Percentiles rank a stretch among this genome's conserved stretches.
Conservation (phyloP, 1,140 invertebrate species). For the Melipona quadrifasciata region DNA sequence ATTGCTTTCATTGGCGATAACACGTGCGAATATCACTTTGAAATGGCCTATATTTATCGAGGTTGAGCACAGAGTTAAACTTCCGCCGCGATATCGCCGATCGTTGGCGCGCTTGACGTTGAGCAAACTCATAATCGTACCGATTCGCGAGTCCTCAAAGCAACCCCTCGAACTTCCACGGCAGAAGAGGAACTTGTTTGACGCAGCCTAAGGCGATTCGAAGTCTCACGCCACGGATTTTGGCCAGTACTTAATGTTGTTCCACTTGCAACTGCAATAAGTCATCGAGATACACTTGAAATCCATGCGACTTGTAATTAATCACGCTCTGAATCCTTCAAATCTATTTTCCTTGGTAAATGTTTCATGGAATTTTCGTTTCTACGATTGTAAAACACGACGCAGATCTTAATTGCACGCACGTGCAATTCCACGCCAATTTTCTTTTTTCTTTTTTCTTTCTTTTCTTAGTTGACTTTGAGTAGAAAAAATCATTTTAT, state of each 20-base stretch:
- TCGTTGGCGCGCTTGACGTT: conserved; percentile 32
- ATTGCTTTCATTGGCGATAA: background rate
- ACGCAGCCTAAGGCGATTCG: conserved; percentile 49
- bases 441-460: too few relatives aligned
- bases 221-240: conserved; percentile 6
- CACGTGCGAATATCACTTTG: background rate
- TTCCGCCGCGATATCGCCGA: conserved; percentile 34
- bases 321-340: conserved; percentile 10
- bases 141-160: conserved; percentile 53
- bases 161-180: conserved; percentile 35
- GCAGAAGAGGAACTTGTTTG: conserved; percentile 52
- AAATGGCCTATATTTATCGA: conserved; percentile 3
- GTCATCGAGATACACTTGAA: conserved; percentile 15
- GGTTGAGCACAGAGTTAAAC: conserved; percentile 1
- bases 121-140: conserved; percentile 67
- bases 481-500: background rate
- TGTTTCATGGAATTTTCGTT: background rate
- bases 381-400: background rate
- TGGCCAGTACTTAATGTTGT: conserved; percentile 59
- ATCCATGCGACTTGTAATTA: conserved; percentile 9
- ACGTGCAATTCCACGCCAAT: too few relatives aligned
- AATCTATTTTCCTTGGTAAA: background rate
- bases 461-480: background rate
- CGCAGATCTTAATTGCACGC: too few relatives aligned
- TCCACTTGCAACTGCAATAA: conserved; percentile 31